Conservation (phyloP, 2,888 invertebrate genomes). For the Troglohyphantes excavatus region DNA sequence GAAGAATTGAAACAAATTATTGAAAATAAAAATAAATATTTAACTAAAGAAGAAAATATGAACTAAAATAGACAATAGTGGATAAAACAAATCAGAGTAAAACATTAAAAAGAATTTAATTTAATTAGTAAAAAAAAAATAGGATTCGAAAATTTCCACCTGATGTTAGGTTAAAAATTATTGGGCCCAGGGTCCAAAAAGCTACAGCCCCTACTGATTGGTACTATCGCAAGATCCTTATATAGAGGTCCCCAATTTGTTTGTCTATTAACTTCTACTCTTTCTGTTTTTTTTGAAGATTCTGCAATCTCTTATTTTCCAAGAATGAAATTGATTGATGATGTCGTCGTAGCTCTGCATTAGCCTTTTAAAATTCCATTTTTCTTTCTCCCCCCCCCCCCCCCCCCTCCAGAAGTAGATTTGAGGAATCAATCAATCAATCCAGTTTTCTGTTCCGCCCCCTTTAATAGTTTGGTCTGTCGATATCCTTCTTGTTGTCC, state of each 20-base stretch:
- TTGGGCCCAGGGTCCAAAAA: too few species aligned
- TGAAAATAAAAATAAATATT: too few species aligned
- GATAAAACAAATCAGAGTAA: too few species aligned
- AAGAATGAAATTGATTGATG: constrained; percentile 32
- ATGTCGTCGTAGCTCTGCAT: background rate
- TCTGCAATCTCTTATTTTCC: background rate
- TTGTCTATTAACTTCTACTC: background rate
- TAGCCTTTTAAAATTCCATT: constrained; percentile 24
- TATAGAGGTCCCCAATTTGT: background rate
- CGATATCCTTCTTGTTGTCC: background rate
- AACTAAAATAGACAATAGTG: too few species aligned
- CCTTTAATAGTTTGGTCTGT: background rate
- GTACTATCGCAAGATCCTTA: too few species aligned
- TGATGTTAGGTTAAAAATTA: too few species aligned
- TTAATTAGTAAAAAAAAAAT: too few species aligned
- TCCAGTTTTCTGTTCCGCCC: background rate
- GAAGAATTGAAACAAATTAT: too few species aligned
- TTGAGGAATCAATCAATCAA: constrained; percentile 9
- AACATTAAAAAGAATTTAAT: too few species aligned
- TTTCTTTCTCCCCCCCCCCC: background rate
- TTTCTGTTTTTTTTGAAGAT: background rate
- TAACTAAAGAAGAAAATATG: too few species aligned
- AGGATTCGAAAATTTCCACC: too few species aligned
- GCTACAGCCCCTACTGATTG: too few species aligned
- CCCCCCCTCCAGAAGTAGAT: background rate